Evolutionary conservation across 2,797 vertebrate species (phyloP).

Genomic region (Paratrypauchen microcephalus): DNA sequence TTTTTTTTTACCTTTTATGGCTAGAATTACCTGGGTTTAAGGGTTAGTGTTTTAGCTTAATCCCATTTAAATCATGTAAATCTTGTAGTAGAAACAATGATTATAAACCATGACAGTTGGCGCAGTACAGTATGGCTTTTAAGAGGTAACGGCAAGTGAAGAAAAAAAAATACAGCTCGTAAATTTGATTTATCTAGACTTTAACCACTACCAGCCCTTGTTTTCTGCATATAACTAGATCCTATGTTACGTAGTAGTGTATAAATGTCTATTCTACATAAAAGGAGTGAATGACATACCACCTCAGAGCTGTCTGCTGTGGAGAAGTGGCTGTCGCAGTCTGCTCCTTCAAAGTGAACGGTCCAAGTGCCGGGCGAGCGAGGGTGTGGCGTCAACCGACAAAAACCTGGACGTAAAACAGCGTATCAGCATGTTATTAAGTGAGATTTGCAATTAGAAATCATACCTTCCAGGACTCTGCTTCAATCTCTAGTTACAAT

Average conservation of each 20-base stretch:
- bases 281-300: constrained; percentile 69
- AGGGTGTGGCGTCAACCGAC: constrained; percentile 85
- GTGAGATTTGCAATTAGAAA: neutral
- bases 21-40: constrained; percentile 11
- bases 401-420: constrained; percentile 80
- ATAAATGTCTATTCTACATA: neutral
- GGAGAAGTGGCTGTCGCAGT: constrained; percentile 89
- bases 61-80: constrained; percentile 26
- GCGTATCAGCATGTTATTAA: neutral
- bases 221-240: neutral
- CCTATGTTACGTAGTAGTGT: neutral
- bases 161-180: neutral
- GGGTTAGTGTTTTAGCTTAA: neutral
- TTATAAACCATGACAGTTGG: constrained; percentile 4
- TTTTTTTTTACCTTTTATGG: constrained; percentile 51
- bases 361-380: constrained; percentile 95
- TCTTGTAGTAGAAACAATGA: constrained; percentile 13
- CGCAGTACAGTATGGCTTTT: constrained; percentile 6
- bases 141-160: neutral
- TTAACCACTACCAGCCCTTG: neutral
- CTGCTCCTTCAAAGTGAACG: constrained; percentile 93
- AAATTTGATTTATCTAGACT: neutral
- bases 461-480: neutral
- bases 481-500: no score
- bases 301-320: constrained; percentile 83